Percentiles rank a stretch among this genome's conserved stretches.
These are phyloP conservation scores for human (Homo sapiens) DNA, from an alignment of 2,113 vertebrate species.

Conservation along the genomic window GRCh38 chr17:61308001-61308500, in stretches of 20 bases:
- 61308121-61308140: conserved; percentile 39
- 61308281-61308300: conserved; percentile 71
- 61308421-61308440: conserved; percentile 66
- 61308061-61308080: not conserved
- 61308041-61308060: conserved; percentile 50
- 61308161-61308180: conserved; percentile 63
- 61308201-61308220: conserved; percentile 73
- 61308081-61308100: not conserved
- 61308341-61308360: not conserved
- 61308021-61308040: not conserved
- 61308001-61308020: conserved; percentile 45
- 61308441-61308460: conserved; percentile 81
- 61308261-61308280: conserved; percentile 70
- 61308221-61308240: conserved; percentile 76
- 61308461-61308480: conserved; percentile 81
- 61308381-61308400: not conserved
- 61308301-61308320: conserved; percentile 67
- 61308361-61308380: not conserved
- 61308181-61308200: conserved; percentile 75
- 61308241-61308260: conserved; percentile 74
- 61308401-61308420: conserved; percentile 40
- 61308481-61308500: conserved; percentile 76
- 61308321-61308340: conserved; percentile 64
- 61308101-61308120: not conserved
- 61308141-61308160: not conserved